Evolutionary conservation across 2,888 invertebrate genomes (phyloP), one percentile per base, ranked within the genome.

Genomic region (Sclerodermus sp.): DNA sequence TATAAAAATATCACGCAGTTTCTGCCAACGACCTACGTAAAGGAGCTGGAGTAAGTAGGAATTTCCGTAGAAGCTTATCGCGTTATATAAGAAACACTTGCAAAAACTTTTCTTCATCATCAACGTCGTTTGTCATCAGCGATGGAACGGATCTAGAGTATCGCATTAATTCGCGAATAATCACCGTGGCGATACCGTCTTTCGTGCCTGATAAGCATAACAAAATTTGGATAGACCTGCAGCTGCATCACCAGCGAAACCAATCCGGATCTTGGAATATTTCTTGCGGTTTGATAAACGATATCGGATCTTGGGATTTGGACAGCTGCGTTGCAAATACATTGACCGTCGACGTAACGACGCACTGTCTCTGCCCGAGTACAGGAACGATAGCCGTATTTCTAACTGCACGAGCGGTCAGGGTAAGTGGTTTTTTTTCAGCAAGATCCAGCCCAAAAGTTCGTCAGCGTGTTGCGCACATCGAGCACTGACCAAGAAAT

Each of bases 141-240:
- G 84, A 84, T 64, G 86, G 86, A 0, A 82, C 82, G n/a, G 87
- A 87, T 70, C 78, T 86, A 66, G 85, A 87, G 71, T 87, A 86
- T 75, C 82, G 82, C 64, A 79, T 87, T 45, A 82, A 85, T 49
- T 88, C 89, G 1, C 83, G 84, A 52, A 81, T 83, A 8, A 75
- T 81, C 8, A 75, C 77, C 13, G 76, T 82, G 10, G 76, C 78
- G 49, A 64, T 61, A 18, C 60, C 67, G 9, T 56, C 64, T 1
- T 64, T 60, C 32, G 60, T 34, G 6, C 42, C 49, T 6, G 58
- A 64, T 42, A 63, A 66, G 31, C 47, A 59, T n/a, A 62, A 60
- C 18, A 68, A 82, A 77, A 42, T 74, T 78, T 54, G 80, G 82
- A 45, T 81, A 79, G 55, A 74, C 74, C 12, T 81, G 70, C 65